These are phyloP conservation scores for Bradysia coprophila DNA, from an alignment of 1,140 invertebrate species.

Conservation along the genomic window DNA sequence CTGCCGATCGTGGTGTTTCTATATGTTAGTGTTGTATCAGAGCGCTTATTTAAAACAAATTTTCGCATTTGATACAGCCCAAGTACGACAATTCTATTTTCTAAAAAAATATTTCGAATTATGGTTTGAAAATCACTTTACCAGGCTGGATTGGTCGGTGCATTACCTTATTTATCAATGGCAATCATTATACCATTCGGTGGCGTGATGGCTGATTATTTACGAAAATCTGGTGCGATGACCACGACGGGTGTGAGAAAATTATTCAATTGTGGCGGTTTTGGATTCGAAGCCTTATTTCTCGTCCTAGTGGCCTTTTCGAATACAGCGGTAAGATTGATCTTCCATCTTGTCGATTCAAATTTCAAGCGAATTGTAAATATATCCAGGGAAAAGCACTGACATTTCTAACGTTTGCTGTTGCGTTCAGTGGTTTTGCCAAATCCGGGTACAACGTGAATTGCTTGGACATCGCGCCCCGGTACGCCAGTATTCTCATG, in stretches of 20 bases:
- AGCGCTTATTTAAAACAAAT: constrained; percentile 86
- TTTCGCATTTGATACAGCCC: constrained; percentile 71
- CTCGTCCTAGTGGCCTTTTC: constrained; percentile 89
- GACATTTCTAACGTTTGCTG: constrained; percentile 78
- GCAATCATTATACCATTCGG: constrained; percentile 92
- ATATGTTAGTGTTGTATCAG: constrained; percentile 94
- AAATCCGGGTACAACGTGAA: constrained; percentile 99
- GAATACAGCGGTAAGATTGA: constrained; percentile 33
- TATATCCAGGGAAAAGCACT: constrained; percentile 51
- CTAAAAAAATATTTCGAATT: too few relatives aligned
- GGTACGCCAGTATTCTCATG: constrained; percentile 98
- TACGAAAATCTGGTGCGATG: constrained; percentile 76
- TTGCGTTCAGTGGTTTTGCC: constrained; percentile 97
- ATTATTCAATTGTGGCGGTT: constrained; percentile 86
- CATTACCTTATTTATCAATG: constrained; percentile 95
- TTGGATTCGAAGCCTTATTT: constrained; percentile 95
- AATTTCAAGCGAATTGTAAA: background rate
- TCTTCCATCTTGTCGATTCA: background rate
- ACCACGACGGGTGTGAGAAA: constrained; percentile 96
- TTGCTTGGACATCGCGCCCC: constrained; percentile 94
- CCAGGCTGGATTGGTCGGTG: constrained; percentile 88
- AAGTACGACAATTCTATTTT: too few relatives aligned
- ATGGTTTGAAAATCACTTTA: too few relatives aligned
- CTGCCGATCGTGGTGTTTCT: constrained; percentile 99
- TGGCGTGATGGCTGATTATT: constrained; percentile 86